Conservation (phyloP, 2,113 vertebrate genomes). For the Hippocampus mohnikei region DNA sequence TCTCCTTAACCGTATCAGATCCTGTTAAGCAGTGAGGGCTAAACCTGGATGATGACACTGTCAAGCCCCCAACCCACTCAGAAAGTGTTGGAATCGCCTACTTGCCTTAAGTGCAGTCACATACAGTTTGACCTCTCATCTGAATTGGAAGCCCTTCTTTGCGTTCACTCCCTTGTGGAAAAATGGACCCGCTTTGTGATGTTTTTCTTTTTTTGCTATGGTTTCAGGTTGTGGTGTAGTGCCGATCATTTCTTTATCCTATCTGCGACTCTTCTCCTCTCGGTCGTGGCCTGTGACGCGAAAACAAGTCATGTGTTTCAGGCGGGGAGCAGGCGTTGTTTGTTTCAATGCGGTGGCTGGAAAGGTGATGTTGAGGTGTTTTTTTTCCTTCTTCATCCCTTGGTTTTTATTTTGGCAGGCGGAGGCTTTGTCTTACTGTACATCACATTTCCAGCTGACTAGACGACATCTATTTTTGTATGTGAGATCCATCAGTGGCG, state of each 20-base stretch:
- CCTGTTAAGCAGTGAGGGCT: constrained; percentile 46
- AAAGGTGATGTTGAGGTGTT: constrained; percentile 60
- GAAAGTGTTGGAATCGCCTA: constrained; percentile 57
- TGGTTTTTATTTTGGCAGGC: constrained; percentile 59
- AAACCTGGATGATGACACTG: constrained; percentile 41
- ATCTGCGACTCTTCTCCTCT: constrained; percentile 56
- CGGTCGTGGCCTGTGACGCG: constrained; percentile 38
- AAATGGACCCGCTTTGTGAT: constrained; percentile 56
- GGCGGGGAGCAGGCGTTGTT: constrained; percentile 21
- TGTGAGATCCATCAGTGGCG: constrained; percentile 70
- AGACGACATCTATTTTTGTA: constrained; percentile 76
- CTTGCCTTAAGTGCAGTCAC: constrained; percentile 74
- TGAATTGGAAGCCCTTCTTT: constrained; percentile 46
- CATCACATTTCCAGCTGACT: constrained; percentile 70
- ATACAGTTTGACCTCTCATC: constrained; percentile 66
- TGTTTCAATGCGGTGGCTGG: constrained; percentile 24
- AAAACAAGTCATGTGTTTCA: constrained; percentile 41
- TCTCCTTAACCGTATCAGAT: constrained; percentile 35
- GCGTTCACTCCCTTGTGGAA: constrained; percentile 35
- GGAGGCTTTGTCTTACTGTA: constrained; percentile 70
- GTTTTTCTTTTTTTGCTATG: constrained; percentile 63
- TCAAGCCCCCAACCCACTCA: constrained; percentile 35
- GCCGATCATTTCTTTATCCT: constrained; percentile 50
- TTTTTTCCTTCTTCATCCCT: constrained; percentile 58
- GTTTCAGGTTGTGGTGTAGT: constrained; percentile 54